These are phyloP conservation scores for Empidonax traillii DNA, from an alignment of 2,113 vertebrate genomes.

Conservation along the genomic window DNA sequence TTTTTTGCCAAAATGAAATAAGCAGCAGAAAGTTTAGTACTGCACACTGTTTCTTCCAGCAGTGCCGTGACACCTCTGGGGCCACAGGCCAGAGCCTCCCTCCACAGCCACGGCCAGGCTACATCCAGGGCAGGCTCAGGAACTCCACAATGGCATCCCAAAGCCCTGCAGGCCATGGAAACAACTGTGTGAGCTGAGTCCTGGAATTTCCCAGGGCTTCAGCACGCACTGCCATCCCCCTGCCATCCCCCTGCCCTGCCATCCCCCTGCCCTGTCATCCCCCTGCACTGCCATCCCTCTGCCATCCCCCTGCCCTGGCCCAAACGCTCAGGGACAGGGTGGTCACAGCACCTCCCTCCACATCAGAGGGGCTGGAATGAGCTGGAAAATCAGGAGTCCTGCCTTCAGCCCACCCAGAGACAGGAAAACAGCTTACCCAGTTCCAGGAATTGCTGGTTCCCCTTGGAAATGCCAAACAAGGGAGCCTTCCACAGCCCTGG, in stretches of 20 bases:
- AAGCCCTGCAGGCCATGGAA: neutral
- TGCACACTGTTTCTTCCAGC: no score
- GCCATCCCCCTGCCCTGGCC: neutral
- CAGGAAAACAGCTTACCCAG: neutral
- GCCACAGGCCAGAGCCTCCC: neutral
- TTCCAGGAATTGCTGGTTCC: neutral
- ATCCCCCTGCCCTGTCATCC: no score
- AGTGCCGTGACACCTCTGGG: accelerated
- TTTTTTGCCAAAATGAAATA: neutral
- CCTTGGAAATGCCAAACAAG: neutral
- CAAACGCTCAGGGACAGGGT: accelerated
- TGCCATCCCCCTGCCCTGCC: no score
- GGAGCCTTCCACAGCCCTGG: neutral
- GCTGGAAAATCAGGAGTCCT: neutral
- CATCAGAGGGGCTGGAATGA: accelerated
- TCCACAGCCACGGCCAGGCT: neutral
- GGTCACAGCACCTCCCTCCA: neutral
- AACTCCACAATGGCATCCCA: accelerated
- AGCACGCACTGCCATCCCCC: neutral
- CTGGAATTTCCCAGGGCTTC: neutral
- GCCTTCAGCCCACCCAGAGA: neutral
- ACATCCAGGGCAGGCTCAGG: neutral
- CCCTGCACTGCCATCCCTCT: neutral
- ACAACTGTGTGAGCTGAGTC: neutral
- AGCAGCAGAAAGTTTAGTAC: neutral